Evolutionary conservation across 2,113 vertebrate species (phyloP), one percentile per base, ranked within the genome.

Genomic region (Genyomyrus donnyi): DNA sequence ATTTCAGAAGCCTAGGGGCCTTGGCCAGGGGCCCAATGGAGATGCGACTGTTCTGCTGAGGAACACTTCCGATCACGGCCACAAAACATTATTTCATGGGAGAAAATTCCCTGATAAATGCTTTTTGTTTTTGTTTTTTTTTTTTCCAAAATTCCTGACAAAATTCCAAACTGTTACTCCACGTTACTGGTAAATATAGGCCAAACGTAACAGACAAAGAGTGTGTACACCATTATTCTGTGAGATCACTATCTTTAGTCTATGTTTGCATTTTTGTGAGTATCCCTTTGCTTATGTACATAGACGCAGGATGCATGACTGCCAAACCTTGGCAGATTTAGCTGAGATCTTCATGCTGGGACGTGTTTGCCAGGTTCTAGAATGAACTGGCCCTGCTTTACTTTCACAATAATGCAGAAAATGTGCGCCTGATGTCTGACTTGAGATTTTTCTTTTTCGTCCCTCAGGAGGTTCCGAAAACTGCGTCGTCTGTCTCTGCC

Each of bases 401-500:
- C 10, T 35, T 24, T 58, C 80, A 85, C 42, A 39, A 5, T 11
- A 24, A 77, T 13, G 50, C 9, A 5, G 70, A 62, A 85, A 58
- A 80, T 90, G 83, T 74, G 24, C 3, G 42, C 62, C 48, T n/a
- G 53, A 45, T 50, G 19, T 70, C 11, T 77, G 56, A 88, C 62
- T 19, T 17, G 70, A 35, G 31, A 15, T 15, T 24, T 17, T 35
- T 77, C 52, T 49, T 90, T 11, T 52, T 91, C 7, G 86, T 11
- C 0, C 85, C 45, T 5, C 88, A 94, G 94, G 2, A 46, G n/a
- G 5, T 0, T 1, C 1, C 3, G 50, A 19, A 70, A 53, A 8
- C 13, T 96, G 96, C 88, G 93, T 94, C 17, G 95, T 93, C 90
- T 96, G 96, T 89, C 87, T 92, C 92, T 90, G 0, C 2, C 1